phyloP scores from a whole-genome alignment of 2,797 vertebrate genomes.

The Hyperoplus lanceolatus region DNA sequence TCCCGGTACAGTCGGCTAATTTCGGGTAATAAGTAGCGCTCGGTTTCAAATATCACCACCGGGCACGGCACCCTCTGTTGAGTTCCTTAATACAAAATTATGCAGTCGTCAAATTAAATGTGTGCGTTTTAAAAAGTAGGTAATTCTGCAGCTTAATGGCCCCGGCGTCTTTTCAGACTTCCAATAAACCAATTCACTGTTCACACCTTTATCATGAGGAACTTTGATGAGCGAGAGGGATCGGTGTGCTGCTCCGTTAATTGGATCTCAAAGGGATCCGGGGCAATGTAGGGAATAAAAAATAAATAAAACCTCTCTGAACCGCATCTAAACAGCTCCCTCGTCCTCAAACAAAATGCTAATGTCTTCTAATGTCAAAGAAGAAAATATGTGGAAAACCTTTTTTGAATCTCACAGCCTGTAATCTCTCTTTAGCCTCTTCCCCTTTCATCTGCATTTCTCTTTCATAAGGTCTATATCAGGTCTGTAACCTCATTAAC shows the following conservation, averaged over 20 bases:
- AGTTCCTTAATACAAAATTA: conserved; percentile 66
- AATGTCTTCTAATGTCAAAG: conserved; percentile 3
- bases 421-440: neutral
- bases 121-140: conserved; percentile 57
- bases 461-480: neutral
- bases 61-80: conserved; percentile 38
- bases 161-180: conserved; percentile 38
- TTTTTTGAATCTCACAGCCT: conserved; percentile 2
- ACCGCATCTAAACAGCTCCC: neutral
- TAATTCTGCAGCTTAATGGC: conserved; percentile 64
- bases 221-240: conserved; percentile 16
- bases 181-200: conserved; percentile 55
- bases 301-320: neutral
- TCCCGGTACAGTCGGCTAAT: conserved; percentile 49
- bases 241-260: conserved; percentile 13
- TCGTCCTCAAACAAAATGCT: conserved; percentile 13
- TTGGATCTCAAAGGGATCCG: conserved; percentile 19
- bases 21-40: conserved; percentile 58
- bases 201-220: conserved; percentile 34
- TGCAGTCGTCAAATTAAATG: conserved; percentile 71
- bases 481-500: neutral
- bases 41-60: conserved; percentile 56
- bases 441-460: neutral
- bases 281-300: conserved; percentile 10
- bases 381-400: neutral